Percentiles rank a stretch among this genome's conserved stretches.
Evolutionary conservation across 2,888 invertebrate species (phyloP).

Genomic region (Pseudanteris insignis): DNA sequence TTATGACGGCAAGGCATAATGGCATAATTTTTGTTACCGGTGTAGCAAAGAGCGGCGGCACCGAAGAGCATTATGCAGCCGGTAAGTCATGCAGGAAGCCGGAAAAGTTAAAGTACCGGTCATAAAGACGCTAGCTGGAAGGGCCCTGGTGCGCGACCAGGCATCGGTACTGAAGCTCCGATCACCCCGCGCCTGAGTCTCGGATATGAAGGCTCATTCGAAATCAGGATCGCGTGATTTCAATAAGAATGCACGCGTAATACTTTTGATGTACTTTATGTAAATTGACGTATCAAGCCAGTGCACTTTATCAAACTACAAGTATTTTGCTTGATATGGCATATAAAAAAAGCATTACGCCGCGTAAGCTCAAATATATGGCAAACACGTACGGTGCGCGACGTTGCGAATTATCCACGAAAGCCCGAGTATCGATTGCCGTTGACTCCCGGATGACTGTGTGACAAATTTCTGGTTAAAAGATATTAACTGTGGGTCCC

Average conservation of each 20-base stretch:
- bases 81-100: conserved; percentile 49
- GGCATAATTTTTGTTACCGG: conserved; percentile 26
- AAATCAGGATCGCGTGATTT: no score
- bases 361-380: not conserved
- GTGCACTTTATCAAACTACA: conserved; percentile 13
- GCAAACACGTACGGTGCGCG: conserved; percentile 2
- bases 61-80: conserved; percentile 43
- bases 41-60: conserved; percentile 8
- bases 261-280: conserved; percentile 7
- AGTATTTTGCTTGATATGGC: conserved; percentile 9
- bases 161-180: conserved; percentile 28
- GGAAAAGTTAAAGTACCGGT: no score
- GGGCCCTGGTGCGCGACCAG: conserved; percentile 9
- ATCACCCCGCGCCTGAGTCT: conserved; percentile 40
- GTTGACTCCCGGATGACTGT: no score
- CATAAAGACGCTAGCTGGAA: conserved; percentile 4
- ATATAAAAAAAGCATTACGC: conserved; percentile 14
- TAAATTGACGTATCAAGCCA: conserved; percentile 8
- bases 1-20: conserved; percentile 20
- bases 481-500: no score
- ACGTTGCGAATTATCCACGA: conserved; percentile 4
- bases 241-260: conserved; percentile 8
- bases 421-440: not conserved
- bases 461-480: no score
- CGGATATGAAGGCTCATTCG: conserved; percentile 13